A percentile compares a stretch with the other conserved stretches of the same genome.
Conservation (phyloP, 2,888 invertebrate genomes). For the Masnerella sp. region DNA sequence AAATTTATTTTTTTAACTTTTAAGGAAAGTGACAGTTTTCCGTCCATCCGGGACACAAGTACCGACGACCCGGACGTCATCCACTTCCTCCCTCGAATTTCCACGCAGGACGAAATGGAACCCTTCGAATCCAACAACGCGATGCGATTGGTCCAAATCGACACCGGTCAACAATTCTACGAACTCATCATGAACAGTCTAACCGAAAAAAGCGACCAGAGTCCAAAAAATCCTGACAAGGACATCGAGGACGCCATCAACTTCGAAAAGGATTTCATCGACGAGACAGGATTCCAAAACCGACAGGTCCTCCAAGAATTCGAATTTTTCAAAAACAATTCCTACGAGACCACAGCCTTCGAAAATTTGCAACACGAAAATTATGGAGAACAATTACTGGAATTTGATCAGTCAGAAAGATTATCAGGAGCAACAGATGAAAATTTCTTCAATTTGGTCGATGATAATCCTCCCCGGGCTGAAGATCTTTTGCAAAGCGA, state of each 20-base stretch:
- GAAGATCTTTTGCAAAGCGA: constrained; percentile 60
- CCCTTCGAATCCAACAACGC: constrained; percentile 39
- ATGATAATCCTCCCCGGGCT: constrained; percentile 45
- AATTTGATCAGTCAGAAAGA: constrained; percentile 63
- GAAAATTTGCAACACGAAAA: constrained; percentile 58
- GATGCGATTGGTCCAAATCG: constrained; percentile 68
- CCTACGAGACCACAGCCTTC: constrained; percentile 63
- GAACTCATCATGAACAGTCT: constrained; percentile 70
- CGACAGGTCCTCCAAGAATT: constrained; percentile 54
- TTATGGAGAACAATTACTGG: constrained; percentile 64
- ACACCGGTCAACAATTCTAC: constrained; percentile 71
- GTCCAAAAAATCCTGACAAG: constrained; percentile 42
- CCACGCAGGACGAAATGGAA: constrained; percentile 48
- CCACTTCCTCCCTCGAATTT: constrained; percentile 41
- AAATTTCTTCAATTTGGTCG: constrained; percentile 68
- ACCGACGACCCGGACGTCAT: constrained; percentile 43
- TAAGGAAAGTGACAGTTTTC: constrained; percentile 50
- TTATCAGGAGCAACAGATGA: constrained; percentile 62
- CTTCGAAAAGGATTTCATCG: constrained; percentile 49
- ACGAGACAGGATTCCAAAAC: constrained; percentile 30
- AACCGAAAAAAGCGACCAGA: constrained; percentile 61
- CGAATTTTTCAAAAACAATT: constrained; percentile 60
- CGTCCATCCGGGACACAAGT: constrained; percentile 36
- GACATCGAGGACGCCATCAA: constrained; percentile 55
- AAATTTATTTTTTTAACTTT: too few relatives aligned